Evolutionary conservation across 2,888 invertebrate species (phyloP), one percentile per base, ranked within the genome.

Genomic region (Drosophila infuscata): DNA sequence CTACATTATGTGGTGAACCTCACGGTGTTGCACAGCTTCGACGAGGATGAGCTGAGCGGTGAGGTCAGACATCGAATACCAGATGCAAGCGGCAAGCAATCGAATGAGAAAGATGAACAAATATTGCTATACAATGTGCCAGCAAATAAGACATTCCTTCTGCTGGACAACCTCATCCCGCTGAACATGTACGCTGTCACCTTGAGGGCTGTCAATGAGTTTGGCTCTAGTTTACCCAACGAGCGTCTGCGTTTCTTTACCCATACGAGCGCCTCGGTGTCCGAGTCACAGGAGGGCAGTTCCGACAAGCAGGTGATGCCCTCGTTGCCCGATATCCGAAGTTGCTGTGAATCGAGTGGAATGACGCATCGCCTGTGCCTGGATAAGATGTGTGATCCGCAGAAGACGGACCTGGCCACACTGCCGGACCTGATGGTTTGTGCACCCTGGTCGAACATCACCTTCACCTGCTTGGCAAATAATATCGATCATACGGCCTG

Each of bases 181-280:
- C 96, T 96, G 88, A 97, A 97, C 0, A 97, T 97, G 97, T 97
- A 97, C 91, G 96, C 97, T 88, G 94, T 97, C 8, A 94, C 95
- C 0, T 95, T 97, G 12, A 95, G 95, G 0, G 96, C 97, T 0
- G 94, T 94, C 62, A 97, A 97, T 91, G 94, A 94, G 25, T 96
- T 96, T 90, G 97, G 97, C 0, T 94, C 95, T 0, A 97, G 97
- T 93, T 93, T 97, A 78, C 96, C 97, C 0, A 96, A 96, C 63
- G 95, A 96, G 83, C 94, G 95, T 17, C 93, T 97, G 33, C 95
- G 97, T 6, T 90, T 92, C 57, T 92, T 92, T n/a, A 92, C 92
- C 5, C 92, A 92, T 92, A 95, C 96, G 0, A 92, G 97, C 9
- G 97, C 97, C 1, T 93, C 96, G 69, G 95, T 95, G 3, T 95